These are phyloP conservation scores for Squalus acanthias DNA, from an alignment of 2,797 vertebrate genomes.

Conservation along the genomic window DNA sequence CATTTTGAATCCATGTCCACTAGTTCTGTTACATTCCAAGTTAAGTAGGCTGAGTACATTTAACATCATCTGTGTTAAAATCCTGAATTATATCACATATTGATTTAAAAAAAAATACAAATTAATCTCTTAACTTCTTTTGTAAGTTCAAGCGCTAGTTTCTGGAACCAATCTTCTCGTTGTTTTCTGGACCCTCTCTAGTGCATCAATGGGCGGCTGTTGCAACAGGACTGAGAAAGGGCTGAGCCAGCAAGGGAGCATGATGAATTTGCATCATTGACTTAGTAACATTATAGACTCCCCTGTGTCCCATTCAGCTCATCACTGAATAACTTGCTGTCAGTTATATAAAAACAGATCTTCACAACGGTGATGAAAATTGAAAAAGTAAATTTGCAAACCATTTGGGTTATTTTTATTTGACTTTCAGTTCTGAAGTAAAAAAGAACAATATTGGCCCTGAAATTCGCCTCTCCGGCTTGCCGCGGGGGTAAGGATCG, in stretches of 20 bases:
- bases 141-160: neutral
- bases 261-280: neutral
- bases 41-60: neutral
- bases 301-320: neutral
- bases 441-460: neutral
- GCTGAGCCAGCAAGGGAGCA: neutral
- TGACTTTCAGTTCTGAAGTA: conserved; percentile 11
- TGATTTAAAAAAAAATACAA: neutral
- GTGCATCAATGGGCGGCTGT: neutral
- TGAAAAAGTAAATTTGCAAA: neutral
- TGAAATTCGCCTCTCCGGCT: too few relatives aligned
- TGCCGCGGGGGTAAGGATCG: too few relatives aligned
- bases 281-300: neutral
- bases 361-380: neutral
- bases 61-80: neutral
- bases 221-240: neutral
- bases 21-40: neutral
- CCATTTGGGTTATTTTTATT: neutral
- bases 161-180: neutral
- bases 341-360: neutral
- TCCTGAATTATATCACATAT: neutral
- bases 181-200: neutral
- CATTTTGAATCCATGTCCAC: neutral
- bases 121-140: neutral
- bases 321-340: neutral